These are phyloP conservation scores for Diabrotica virgifera DNA, from an alignment of 1,140 invertebrate genomes.

Conservation along the genomic window DNA sequence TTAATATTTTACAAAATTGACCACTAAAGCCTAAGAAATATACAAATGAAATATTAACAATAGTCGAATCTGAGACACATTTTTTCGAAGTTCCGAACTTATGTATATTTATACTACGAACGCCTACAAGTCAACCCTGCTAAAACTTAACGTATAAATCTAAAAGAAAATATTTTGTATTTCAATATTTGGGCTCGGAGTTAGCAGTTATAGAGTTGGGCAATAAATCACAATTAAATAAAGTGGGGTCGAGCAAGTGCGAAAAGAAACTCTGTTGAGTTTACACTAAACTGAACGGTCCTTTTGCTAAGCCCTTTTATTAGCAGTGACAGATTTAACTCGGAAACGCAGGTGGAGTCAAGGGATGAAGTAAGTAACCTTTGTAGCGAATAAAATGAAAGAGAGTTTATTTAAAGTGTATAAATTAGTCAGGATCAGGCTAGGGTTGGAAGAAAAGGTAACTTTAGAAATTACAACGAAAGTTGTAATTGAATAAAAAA, in stretches of 20 bases:
- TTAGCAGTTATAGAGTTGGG: slow-evolving; percentile 2
- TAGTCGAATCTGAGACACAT: not conserved
- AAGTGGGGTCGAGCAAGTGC: not conserved
- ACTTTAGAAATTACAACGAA: no score
- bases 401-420: no score
- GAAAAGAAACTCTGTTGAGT: not conserved
- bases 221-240: not conserved
- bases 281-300: slow-evolving; percentile 1
- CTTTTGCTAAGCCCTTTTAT: not conserved
- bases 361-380: no score
- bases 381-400: no score
- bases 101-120: not conserved
- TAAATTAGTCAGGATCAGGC: no score
- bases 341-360: no score
- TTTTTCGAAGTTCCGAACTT: slow-evolving; percentile 1
- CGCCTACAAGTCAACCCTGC: not conserved
- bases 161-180: not conserved
- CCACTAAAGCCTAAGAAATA: not conserved
- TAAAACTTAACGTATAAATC: slow-evolving; percentile 3
- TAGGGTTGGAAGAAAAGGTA: no score
- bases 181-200: not conserved
- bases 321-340: not conserved
- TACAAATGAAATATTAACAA: not conserved
- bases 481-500: no score
- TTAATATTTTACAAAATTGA: not conserved